Conservation (phyloP, 2,113 vertebrate species). For the Gallinago undulata region DNA sequence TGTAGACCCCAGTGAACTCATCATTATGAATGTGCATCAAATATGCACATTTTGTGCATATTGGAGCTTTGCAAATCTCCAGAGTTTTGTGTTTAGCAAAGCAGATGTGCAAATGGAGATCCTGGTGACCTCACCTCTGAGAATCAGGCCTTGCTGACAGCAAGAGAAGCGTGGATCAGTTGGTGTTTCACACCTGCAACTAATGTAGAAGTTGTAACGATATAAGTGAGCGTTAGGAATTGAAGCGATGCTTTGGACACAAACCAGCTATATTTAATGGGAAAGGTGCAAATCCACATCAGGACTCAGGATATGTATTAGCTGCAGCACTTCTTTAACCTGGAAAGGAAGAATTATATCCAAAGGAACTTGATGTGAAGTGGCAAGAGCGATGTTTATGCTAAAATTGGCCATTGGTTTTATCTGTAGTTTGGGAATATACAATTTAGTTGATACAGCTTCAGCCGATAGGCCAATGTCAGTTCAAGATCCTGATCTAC, state of each 20-base stretch:
- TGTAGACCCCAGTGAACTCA: neutral
- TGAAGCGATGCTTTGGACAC: neutral
- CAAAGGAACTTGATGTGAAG: neutral
- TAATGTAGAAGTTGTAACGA: conserved; percentile 24
- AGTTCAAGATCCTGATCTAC: neutral
- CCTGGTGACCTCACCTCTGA: neutral
- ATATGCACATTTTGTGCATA: neutral
- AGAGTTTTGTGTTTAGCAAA: conserved; percentile 26
- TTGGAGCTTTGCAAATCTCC: neutral
- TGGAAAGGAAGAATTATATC: conserved; percentile 29
- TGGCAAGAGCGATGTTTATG: conserved; percentile 27
- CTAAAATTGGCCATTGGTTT: conserved; percentile 20
- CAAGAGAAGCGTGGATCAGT: neutral
- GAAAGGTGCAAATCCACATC: conserved; percentile 48
- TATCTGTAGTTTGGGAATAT: conserved; percentile 8
- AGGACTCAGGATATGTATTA: neutral
- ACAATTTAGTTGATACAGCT: neutral
- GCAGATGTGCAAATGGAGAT: conserved; percentile 45
- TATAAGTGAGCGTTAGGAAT: conserved; percentile 15
- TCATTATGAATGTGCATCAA: neutral
- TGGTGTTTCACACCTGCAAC: conserved; percentile 52
- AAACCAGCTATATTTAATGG: conserved; percentile 9
- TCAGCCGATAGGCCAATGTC: neutral
- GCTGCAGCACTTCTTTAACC: neutral
- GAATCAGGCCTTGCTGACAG: conserved; percentile 36